phyloP scores from a whole-genome alignment of 2,113 vertebrate species.

The Brevimyrus niger region DNA sequence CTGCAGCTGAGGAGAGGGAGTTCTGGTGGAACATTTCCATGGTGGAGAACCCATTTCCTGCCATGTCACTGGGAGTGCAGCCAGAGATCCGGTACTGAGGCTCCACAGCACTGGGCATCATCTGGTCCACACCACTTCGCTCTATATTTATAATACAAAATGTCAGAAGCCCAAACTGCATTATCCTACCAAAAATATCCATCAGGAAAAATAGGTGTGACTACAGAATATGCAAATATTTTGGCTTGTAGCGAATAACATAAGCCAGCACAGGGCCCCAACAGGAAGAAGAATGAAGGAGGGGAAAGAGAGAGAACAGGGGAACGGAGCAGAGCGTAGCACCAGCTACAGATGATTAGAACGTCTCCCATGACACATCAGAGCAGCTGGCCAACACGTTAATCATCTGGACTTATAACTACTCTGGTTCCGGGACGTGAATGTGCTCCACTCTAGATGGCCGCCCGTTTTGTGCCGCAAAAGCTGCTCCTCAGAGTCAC shows the following conservation, averaged over 20 bases:
- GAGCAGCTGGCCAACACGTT: background rate
- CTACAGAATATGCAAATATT: conserved; percentile 1
- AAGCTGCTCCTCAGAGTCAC: conserved; percentile 43
- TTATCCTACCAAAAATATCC: background rate
- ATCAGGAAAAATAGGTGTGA: background rate
- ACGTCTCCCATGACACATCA: background rate
- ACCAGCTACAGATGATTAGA: background rate
- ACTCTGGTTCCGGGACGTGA: background rate
- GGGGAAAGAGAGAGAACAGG: background rate
- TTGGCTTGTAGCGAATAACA: background rate
- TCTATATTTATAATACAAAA: background rate
- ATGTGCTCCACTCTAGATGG: background rate
- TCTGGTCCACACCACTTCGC: background rate
- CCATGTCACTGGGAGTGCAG: background rate
- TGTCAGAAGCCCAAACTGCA: background rate
- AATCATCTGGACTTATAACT: background rate
- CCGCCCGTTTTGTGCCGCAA: background rate
- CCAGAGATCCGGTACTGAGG: background rate
- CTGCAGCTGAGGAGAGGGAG: background rate
- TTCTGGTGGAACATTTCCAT: background rate
- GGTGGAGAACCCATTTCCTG: background rate
- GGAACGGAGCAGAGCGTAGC: background rate
- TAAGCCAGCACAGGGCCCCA: background rate
- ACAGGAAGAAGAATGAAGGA: background rate
- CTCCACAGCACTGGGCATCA: background rate